Conservation (phyloP, 2,797 vertebrate genomes). For the Podargus strigoides region DNA sequence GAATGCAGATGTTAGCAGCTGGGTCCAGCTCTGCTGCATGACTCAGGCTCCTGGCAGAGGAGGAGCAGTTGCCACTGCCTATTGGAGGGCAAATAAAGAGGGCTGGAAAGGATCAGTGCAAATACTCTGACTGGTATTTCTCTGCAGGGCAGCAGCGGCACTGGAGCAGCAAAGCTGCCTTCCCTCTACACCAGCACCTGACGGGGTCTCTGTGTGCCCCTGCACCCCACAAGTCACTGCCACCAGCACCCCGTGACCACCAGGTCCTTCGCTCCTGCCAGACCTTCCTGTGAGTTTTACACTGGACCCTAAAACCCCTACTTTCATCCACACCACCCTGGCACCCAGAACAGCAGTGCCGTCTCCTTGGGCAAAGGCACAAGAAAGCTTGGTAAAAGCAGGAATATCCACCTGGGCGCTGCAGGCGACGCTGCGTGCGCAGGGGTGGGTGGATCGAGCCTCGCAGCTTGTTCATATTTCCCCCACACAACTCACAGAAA, state of each 20-base stretch:
- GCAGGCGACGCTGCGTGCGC: neutral
- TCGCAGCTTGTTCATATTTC: constrained; percentile 10
- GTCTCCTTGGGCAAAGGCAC: neutral
- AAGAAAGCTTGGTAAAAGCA: neutral
- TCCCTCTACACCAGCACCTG: rapidly evolving
- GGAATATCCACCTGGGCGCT: neutral
- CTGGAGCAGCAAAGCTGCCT: neutral
- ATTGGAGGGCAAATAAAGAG: neutral
- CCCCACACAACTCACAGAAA: neutral
- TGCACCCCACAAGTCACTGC: rapidly evolving
- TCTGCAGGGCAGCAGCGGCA: neutral
- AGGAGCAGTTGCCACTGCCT: neutral
- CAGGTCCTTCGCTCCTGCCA: neutral
- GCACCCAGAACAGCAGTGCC: neutral
- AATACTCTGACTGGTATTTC: neutral
- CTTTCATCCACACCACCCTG: neutral
- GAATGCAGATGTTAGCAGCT: neutral
- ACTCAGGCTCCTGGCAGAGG: neutral
- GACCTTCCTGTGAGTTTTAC: neutral
- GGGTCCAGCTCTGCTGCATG: neutral
- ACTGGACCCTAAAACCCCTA: neutral
- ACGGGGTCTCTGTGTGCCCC: rapidly evolving
- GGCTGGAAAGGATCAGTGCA: neutral
- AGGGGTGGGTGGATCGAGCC: neutral
- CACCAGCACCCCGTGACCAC: rapidly evolving